Base-by-base conservation (phyloP, 1,140 invertebrate genomes). In the Zaprionus camerounensis region DNA sequence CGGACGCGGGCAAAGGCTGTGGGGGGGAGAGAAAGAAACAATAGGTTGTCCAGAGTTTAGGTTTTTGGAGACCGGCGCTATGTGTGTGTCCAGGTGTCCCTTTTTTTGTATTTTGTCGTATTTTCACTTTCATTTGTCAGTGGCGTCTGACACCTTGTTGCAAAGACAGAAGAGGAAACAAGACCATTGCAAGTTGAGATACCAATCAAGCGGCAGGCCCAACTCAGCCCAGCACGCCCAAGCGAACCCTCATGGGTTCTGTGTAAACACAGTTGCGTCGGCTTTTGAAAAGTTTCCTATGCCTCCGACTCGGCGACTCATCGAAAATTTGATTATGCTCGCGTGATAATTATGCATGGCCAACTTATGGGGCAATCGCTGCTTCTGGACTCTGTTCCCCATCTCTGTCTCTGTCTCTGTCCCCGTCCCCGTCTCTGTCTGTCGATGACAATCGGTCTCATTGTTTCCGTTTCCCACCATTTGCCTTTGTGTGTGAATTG, bases 81-180 rank as follows among this genome's bases (percentile, higher is more conserved):
- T 78, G 86, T 85, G 85, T 90, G 79, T 90, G 81, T 90, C 85
- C 85, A 90, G 86, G 85, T 90, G 85, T 66, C 71, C 83, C 75
- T 55, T 61, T 59, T 22, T 46, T 55, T 38, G 15, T 56, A 57
- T 71, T 69, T 68, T 38, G 34, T 22, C 36, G 36, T 57, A 57
- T 53, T 86, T 91, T 91, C 82, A 86, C 85, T 91, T 91, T 91
- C 86, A 91, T 91, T 91, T 91, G 86, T 91, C 82, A 91, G 53
- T 57, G 56, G 64, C 82, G 64, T 72, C 84, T 86, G 86, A 90
- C 86, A 90, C 86, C 86, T 86, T 86, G 87, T 91, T 72, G 55
- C 68, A 58, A 55, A 66, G 44, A 36, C 26, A n/a, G 41, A 17
- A 44, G 41, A 46, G 1, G 36, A 15, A 4, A 46, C 41, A 58